These are phyloP conservation scores for Heterochromis multidens DNA, from an alignment of 2,113 vertebrate genomes.

Conservation along the genomic window DNA sequence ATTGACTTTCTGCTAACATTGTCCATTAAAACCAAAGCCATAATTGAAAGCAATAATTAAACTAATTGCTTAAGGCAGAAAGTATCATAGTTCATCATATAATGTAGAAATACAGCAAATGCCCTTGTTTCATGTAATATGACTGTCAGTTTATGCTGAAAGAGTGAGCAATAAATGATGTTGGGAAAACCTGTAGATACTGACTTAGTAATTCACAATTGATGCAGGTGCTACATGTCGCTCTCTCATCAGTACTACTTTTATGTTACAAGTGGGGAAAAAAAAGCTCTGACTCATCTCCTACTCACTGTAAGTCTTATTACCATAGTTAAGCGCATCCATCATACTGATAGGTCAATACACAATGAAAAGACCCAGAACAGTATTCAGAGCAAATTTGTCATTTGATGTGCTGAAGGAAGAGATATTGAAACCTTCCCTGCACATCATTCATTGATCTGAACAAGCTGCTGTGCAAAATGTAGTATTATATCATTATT, in stretches of 20 bases:
- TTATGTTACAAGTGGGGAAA: background rate
- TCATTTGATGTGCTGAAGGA: slow-evolving; percentile 30
- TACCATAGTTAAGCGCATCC: slow-evolving; percentile 39
- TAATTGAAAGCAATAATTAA: background rate
- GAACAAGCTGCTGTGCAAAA: background rate
- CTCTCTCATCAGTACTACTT: slow-evolving; percentile 11
- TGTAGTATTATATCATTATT: background rate
- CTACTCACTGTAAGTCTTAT: slow-evolving; percentile 15
- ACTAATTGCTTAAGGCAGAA: background rate
- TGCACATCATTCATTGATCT: slow-evolving; percentile 42
- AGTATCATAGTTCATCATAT: background rate
- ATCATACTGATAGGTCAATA: slow-evolving; percentile 65
- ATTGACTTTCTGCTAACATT: background rate
- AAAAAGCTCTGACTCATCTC: background rate
- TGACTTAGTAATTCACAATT: background rate
- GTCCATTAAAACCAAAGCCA: slow-evolving; percentile 3
- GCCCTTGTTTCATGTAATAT: background rate
- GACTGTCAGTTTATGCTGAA: background rate
- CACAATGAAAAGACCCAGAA: slow-evolving; percentile 44
- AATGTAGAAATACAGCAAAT: background rate
- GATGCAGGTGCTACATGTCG: background rate
- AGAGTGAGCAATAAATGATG: background rate
- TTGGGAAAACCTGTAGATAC: background rate
- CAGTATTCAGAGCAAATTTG: slow-evolving; percentile 47
- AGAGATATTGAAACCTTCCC: slow-evolving; percentile 31